A percentile compares a stretch with the other conserved stretches of the same genome.
Conservation (phyloP, 2,113 vertebrate genomes). For the Sylvietta virens region DNA sequence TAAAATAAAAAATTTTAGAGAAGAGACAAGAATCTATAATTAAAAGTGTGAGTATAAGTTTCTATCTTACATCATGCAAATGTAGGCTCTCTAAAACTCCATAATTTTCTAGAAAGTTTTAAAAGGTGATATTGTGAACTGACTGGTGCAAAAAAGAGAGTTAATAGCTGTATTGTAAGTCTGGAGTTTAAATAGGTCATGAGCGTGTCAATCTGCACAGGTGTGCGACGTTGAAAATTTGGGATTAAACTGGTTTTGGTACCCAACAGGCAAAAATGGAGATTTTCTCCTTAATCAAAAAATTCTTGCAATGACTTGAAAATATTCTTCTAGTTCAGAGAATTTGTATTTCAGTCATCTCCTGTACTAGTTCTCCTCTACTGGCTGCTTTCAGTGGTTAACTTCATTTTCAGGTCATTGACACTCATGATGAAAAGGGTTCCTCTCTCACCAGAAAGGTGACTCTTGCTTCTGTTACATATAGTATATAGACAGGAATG, state of each 20-base stretch:
- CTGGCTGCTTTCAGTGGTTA: not conserved
- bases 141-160: not conserved
- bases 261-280: too few relatives aligned
- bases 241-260: not conserved
- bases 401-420: not conserved
- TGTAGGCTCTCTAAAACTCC: not conserved
- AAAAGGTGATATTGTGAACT: not conserved
- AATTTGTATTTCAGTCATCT: not conserved
- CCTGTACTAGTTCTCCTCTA: not conserved
- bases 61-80: not conserved
- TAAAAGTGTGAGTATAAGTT: not conserved
- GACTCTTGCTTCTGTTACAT: not conserved
- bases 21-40: not conserved
- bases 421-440: not conserved
- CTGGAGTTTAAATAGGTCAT: not conserved
- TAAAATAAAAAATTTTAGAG: not conserved
- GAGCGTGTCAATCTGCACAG: not conserved
- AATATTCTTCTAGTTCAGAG: not conserved
- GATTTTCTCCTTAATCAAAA: not conserved
- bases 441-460: not conserved
- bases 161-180: not conserved
- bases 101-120: not conserved
- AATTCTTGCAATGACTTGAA: not conserved
- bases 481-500: not conserved
- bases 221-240: not conserved